Percentiles rank a stretch among this genome's conserved stretches.
These are phyloP conservation scores for Rachycentron canadum DNA, from an alignment of 2,797 vertebrate genomes.

Conservation along the genomic window DNA sequence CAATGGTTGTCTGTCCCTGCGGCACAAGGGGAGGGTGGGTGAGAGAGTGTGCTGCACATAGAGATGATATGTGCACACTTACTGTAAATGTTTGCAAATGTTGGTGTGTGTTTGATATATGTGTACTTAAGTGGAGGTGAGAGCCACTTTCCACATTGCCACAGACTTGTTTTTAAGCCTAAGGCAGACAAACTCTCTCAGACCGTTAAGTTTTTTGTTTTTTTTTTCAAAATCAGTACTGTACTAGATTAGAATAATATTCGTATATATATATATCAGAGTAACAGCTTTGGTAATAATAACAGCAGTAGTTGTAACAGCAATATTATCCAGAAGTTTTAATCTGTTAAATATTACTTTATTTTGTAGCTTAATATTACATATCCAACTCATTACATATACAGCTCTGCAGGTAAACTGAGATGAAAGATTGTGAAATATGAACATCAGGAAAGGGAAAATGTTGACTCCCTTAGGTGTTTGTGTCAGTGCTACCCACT, in stretches of 20 bases:
- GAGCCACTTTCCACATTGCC: conserved; percentile 8
- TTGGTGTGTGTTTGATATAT: conserved; percentile 28
- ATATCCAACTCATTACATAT: too few species aligned
- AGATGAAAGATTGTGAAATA: not conserved
- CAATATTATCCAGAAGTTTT: not conserved
- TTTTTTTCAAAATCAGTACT: conserved; percentile 4
- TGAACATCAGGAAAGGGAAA: not conserved
- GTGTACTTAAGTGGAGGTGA: conserved; percentile 18
- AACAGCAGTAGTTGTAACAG: not conserved
- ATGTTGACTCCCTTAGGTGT: conserved; percentile 5
- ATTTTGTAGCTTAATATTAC: not conserved
- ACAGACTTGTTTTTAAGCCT: conserved; percentile 22
- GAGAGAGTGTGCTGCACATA: conserved; percentile 20
- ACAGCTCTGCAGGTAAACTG: not conserved
- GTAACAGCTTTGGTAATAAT: not conserved
- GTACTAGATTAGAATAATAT: not conserved
- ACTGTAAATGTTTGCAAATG: conserved; percentile 43
- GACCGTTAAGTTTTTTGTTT: conserved; percentile 9
- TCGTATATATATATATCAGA: not conserved
- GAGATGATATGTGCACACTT: conserved; percentile 18
- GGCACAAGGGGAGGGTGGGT: not conserved
- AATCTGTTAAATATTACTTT: not conserved
- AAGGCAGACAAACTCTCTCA: not conserved
- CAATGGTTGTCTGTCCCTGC: conserved; percentile 42
- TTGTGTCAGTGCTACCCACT: conserved; percentile 2